A percentile compares a stretch with the other conserved stretches of the same genome.
Evolutionary conservation across 2,888 invertebrate species (phyloP).

Genomic region (Zaprionus obscuricornis): DNA sequence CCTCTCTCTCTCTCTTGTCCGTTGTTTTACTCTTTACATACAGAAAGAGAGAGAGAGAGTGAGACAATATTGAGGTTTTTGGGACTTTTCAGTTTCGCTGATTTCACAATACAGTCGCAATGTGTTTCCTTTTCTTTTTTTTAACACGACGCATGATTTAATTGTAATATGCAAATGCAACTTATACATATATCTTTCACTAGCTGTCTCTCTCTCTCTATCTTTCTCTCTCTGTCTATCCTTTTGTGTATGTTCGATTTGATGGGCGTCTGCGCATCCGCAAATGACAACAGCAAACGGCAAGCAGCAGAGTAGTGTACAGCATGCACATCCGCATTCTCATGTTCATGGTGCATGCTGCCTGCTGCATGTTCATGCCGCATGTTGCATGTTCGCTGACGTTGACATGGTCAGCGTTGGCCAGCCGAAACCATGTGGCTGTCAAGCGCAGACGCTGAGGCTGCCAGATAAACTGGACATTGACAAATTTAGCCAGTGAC

Average conservation of each 20-base stretch:
- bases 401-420: constrained; percentile 52
- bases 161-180: constrained; percentile 72
- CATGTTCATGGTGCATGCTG: constrained; percentile 2
- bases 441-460: constrained; percentile 58
- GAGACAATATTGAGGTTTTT: constrained; percentile 51
- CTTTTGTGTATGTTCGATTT: constrained; percentile 57
- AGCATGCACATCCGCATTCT: constrained; percentile 7
- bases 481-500: constrained; percentile 67
- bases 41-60: too few relatives aligned
- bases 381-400: constrained; percentile 38
- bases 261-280: constrained; percentile 32
- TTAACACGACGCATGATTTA: constrained; percentile 63
- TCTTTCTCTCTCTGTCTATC: too few relatives aligned
- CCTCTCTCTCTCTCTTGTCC: too few relatives aligned
- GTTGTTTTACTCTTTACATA: too few relatives aligned
- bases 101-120: constrained; percentile 51
- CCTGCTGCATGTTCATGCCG: not conserved
- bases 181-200: too few relatives aligned
- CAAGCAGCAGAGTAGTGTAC: too few relatives aligned
- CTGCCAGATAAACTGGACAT: constrained; percentile 69
- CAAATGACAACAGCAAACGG: constrained; percentile 6
- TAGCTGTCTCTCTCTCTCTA: too few relatives aligned
- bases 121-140: constrained; percentile 23
- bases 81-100: constrained; percentile 33
- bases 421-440: constrained; percentile 71